A percentile compares a stretch with the other conserved stretches of the same genome.
phyloP scores from a whole-genome alignment of 2,113 vertebrate species.

The Peucedramus taeniatus region DNA sequence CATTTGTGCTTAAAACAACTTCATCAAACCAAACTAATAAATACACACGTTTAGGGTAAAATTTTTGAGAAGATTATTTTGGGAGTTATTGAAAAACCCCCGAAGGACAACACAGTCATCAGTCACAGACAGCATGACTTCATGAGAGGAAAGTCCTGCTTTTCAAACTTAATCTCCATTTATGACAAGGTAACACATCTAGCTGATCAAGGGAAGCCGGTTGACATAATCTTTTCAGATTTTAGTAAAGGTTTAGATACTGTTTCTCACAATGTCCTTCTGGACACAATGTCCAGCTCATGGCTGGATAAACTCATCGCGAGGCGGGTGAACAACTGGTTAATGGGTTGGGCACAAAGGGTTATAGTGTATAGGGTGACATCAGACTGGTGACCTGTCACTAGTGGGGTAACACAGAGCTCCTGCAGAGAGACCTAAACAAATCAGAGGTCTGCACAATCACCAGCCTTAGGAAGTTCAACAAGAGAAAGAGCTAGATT shows the following conservation, averaged over 20 bases:
- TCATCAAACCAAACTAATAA: not conserved
- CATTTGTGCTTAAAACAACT: not conserved
- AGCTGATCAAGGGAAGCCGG: not conserved
- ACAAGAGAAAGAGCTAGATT: not conserved
- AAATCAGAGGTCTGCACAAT: not conserved
- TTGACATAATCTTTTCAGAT: not conserved
- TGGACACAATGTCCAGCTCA: not conserved
- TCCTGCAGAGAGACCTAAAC: not conserved
- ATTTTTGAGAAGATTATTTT: not conserved
- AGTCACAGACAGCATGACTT: not conserved
- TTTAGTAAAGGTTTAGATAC: not conserved
- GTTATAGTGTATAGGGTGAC: not conserved
- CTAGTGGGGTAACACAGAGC: no score
- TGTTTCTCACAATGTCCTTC: not conserved
- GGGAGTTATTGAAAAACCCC: not conserved
- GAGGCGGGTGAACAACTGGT: not conserved
- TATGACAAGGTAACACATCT: not conserved
- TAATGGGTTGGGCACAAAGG: fast-evolving
- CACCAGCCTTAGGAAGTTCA: not conserved
- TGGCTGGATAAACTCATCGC: fast-evolving
- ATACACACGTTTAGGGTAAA: not conserved
- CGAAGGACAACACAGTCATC: not conserved
- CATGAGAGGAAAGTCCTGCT: not conserved
- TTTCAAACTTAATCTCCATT: not conserved
- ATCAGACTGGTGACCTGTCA: not conserved